Evolutionary conservation across 2,113 vertebrate species (phyloP).

Genomic region (Thamnophis sirtalis): DNA sequence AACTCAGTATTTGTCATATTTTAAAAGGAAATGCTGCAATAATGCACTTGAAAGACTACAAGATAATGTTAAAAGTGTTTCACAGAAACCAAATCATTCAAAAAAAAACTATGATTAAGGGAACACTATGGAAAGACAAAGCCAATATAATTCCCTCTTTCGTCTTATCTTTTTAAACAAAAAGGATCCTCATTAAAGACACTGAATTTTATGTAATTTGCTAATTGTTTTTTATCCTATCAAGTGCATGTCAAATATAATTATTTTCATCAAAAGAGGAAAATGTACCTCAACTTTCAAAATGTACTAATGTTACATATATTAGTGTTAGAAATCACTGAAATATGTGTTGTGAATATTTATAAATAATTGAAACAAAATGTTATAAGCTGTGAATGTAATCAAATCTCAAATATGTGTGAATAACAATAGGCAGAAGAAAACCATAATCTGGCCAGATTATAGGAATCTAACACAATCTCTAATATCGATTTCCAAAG

Average conservation of each 20-base stretch:
- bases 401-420: not conserved
- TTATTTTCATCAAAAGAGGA: slow-evolving; percentile 28
- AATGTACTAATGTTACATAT: rapidly evolving
- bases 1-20: not conserved
- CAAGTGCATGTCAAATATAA: slow-evolving; percentile 44
- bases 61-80: slow-evolving; percentile 34
- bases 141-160: slow-evolving; percentile 13
- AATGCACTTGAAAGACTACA: not conserved
- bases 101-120: not conserved
- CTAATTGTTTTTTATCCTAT: slow-evolving; percentile 35
- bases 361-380: not conserved
- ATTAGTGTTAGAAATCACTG: not conserved
- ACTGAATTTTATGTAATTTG: slow-evolving; percentile 19
- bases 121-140: slow-evolving; percentile 41
- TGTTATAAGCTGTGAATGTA: rapidly evolving
- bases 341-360: not conserved
- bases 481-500: not conserved
- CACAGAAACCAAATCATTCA: slow-evolving; percentile 23
- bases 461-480: not conserved
- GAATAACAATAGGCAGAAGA: not conserved
- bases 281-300: not conserved
- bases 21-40: not conserved
- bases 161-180: slow-evolving; percentile 34
- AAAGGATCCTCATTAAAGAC: slow-evolving; percentile 41
- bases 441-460: not conserved